phyloP scores from a whole-genome alignment of 2,888 invertebrate genomes.

The Lochmaea crataegi region DNA sequence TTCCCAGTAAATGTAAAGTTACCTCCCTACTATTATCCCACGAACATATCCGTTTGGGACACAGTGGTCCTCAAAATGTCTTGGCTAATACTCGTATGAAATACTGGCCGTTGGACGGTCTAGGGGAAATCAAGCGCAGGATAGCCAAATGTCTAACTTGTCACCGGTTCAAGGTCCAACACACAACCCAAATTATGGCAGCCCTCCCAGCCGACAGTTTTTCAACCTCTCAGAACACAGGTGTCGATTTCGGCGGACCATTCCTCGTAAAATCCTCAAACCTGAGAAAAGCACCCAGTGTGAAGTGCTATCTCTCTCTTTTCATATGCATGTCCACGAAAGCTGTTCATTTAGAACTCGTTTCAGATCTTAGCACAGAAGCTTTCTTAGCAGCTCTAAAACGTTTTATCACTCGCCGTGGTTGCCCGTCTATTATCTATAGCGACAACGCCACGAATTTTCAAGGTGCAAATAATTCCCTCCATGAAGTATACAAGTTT shows the following conservation, averaged over 20 bases:
- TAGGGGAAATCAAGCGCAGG: slow-evolving; percentile 20
- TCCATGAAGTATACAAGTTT: no score
- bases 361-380: no score
- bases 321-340: no score
- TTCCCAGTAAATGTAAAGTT: slow-evolving; percentile 25
- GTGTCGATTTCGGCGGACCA: slow-evolving; percentile 21
- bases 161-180: slow-evolving; percentile 11
- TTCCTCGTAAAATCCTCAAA: slow-evolving; percentile 22
- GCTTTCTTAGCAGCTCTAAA: no score
- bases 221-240: not conserved
- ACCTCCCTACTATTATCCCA: not conserved
- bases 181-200: not conserved
- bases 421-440: no score
- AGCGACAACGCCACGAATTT: no score
- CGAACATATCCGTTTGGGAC: slow-evolving; percentile 26
- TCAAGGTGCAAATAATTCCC: no score
- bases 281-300: slow-evolving; percentile 17
- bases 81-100: slow-evolving; percentile 31
- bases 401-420: no score
- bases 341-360: no score
- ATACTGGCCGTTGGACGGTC: slow-evolving; percentile 39
- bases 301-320: slow-evolving; percentile 18
- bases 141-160: slow-evolving; percentile 2
- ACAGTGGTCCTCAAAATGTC: slow-evolving; percentile 19
- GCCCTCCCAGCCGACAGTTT: slow-evolving; percentile 10